Base-by-base conservation (phyloP, 2,113 vertebrate genomes). In the Varanus komodoensis region DNA sequence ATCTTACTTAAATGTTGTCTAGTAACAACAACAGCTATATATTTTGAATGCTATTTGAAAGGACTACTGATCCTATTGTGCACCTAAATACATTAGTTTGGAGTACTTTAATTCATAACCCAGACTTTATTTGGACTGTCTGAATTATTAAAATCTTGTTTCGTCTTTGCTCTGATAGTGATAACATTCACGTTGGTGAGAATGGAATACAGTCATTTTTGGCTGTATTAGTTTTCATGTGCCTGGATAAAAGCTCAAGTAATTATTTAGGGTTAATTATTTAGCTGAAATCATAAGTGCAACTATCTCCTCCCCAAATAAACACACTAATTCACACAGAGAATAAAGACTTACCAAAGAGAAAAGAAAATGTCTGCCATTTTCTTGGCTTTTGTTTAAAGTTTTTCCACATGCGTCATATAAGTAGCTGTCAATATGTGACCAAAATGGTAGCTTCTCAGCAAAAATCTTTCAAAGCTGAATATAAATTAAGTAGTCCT, bases 391-490 rank as follows among this genome's bases (percentile, higher is more conserved):
- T 88, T 5, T 81, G 88, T 93, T 90, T 19, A 94, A 91, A 91
- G 89, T 75, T 54, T 48, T 91, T 86, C 68, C 50, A 74, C 9
- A 19, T 85, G 17, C 57, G 89, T 93, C 87, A 48, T 93, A 52
- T 38, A 82, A 91, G 68, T 80, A 94, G 92, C 64, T 91, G 75
- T 89, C 91, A 94, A 88, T 84, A 57, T 71, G 61, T n/a, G 19
- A 90, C 80, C 93, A 93, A 83, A 44, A 54, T 84, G 77, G 95
- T 34, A 68, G 34, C 71, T 90, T 75, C 87, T 93, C 87, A 84
- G 85, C 73, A 93, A 93, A 95, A 93, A 73, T 82, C 50, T 86
- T 92, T 80, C 52, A 69, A 91, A 88, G 77, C 12, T 86, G 86
- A 91, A 88, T 89, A 54, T 88, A 90, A 91, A 91, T 92, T 83